Conservation (phyloP, 2,113 vertebrate species). For the Verasper variegatus region DNA sequence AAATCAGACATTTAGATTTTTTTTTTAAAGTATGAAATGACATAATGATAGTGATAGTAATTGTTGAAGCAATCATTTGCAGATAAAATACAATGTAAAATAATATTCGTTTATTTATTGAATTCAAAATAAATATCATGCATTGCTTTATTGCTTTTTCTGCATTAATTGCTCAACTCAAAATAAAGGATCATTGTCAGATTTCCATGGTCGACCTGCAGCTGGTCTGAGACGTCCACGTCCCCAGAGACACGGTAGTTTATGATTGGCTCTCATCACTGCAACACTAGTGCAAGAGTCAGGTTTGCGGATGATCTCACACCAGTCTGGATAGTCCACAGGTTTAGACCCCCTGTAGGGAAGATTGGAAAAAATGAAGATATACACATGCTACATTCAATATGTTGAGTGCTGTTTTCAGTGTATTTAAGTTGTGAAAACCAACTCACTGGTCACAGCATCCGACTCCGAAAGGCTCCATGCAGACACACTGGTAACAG, state of each 20-base stretch:
- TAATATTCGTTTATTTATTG: not conserved
- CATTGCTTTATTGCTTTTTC: not conserved
- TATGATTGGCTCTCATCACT: conserved; percentile 83
- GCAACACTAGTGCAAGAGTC: conserved; percentile 78
- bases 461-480: conserved; percentile 85
- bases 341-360: conserved; percentile 69
- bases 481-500: conserved; percentile 83
- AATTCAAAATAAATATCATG: conserved; percentile 17
- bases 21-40: not conserved
- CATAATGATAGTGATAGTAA: not conserved
- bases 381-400: not conserved
- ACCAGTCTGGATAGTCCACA: conserved; percentile 85
- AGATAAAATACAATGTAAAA: conserved; percentile 11
- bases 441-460: conserved; percentile 84
- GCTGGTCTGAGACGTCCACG: conserved; percentile 67
- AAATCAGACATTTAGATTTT: conserved; percentile 13
- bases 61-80: not conserved
- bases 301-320: conserved; percentile 79
- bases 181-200: conserved; percentile 79
- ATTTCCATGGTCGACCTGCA: conserved; percentile 68
- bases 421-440: not conserved
- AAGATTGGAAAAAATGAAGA: not conserved
- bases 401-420: not conserved
- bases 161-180: conserved; percentile 25
- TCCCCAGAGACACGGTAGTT: conserved; percentile 80